Evolutionary conservation across 1,140 invertebrate species (phyloP), one percentile per base, ranked within the genome.

Genomic region (Goniozus legneri): DNA sequence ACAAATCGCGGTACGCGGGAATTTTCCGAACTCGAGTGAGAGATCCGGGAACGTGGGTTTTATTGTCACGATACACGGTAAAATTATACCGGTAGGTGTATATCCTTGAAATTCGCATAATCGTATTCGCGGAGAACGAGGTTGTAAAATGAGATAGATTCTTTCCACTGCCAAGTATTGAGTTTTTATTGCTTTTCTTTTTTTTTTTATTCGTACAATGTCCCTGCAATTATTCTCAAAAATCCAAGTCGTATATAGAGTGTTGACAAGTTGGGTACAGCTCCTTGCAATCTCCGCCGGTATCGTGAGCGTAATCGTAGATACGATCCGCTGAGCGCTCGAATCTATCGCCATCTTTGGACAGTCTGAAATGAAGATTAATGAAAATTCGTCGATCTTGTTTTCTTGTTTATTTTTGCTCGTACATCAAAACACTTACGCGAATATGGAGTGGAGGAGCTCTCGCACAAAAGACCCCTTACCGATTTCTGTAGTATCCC

Each of bases 401-500:
- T 6, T 27, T 27, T 10, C 10, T 27, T 27, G 24, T 27, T 6
- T 27, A 27, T 6, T 10, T 27, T 27, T 27, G 24, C 24, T 27
- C 24, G 24, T 10, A 27, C 22, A 10, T 27, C 24, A 27, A 27
- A 27, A 27, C 24, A 77, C 81, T 82, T 71, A 86, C 85, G 77
- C 80, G 58, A 87, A 85, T 48, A 88, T 72, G 2, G 80, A 79
- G 39, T 84, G 77, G 2, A 89, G 76, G 31, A 89, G 71, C 67
- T 88, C 85, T 55, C 87, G 82, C 4, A 86, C 53, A 67, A 90
- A 80, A 31, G 81, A 83, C 1, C 79, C 78, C 13, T 73, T 76
- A 16, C 68, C 70, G 52, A 71, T 47, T 40, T 79, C 69, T 3
- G 76, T 72, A 0, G 77, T 62, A 34, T 85, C 69, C 40, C 80